Evolutionary conservation across 2,113 vertebrate genomes (phyloP).

Genomic region (Macroglossus sobrinus): DNA sequence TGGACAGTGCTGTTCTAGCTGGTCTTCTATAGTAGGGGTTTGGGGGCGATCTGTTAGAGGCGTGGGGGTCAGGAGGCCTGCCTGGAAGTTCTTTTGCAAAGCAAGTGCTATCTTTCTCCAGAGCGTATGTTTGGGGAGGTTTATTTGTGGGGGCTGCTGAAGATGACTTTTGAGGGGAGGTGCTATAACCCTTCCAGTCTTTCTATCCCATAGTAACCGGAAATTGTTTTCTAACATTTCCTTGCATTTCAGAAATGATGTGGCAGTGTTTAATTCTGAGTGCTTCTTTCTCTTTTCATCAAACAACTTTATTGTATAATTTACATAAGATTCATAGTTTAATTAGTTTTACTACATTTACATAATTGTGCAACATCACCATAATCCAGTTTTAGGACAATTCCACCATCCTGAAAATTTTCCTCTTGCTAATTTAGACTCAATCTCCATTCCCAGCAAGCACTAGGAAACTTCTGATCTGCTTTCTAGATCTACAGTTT

Average conservation of each 20-base stretch:
- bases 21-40: background rate
- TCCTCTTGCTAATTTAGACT: background rate
- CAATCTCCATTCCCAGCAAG: background rate
- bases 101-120: background rate
- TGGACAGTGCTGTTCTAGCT: background rate
- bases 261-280: background rate
- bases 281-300: background rate
- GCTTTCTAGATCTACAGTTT: background rate
- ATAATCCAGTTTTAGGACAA: background rate
- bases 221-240: background rate
- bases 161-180: accelerated
- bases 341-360: background rate
- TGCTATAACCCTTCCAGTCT: too few relatives aligned
- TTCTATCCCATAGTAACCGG: background rate
- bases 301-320: background rate
- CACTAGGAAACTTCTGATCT: background rate
- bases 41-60: background rate
- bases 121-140: background rate
- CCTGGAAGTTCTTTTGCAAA: background rate
- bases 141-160: background rate
- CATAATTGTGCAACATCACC: background rate
- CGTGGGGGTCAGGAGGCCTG: background rate
- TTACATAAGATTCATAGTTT: background rate
- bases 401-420: background rate
- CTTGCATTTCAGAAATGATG: background rate